These are phyloP conservation scores for Drosophila phalerata DNA, from an alignment of 2,888 invertebrate species.

Conservation along the genomic window DNA sequence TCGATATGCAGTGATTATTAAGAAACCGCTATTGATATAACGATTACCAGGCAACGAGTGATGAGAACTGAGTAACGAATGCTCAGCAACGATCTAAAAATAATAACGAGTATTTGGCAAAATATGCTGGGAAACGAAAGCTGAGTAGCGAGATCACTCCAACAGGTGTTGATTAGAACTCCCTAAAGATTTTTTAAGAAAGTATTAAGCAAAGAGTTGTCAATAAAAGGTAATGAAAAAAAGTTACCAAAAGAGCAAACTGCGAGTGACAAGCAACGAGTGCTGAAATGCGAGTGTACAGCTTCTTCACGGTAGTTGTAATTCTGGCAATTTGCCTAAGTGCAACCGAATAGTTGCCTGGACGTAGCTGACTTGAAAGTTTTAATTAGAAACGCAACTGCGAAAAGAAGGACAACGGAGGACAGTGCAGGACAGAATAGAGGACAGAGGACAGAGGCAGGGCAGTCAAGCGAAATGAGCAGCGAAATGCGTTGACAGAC, in stretches of 20 bases:
- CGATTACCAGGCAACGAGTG: too few species aligned
- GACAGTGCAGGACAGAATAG: not conserved
- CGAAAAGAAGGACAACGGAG: slow-evolving; percentile 45
- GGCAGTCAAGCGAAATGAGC: slow-evolving; percentile 77
- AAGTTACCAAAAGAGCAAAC: not conserved
- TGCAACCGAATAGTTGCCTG: slow-evolving; percentile 58
- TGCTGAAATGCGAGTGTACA: slow-evolving; percentile 1
- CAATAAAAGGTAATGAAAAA: not conserved
- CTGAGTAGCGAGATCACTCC: not conserved
- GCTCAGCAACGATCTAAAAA: not conserved
- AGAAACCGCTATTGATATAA: not conserved
- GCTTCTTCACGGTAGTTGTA: slow-evolving; percentile 35
- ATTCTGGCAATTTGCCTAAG: slow-evolving; percentile 77
- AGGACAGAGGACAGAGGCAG: slow-evolving; percentile 13
- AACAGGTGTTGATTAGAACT: not conserved
- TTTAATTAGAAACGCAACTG: slow-evolving; percentile 79
- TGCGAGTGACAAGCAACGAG: slow-evolving; percentile 1
- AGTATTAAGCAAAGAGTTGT: not conserved
- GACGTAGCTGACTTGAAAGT: slow-evolving; percentile 60
- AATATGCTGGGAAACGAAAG: too few species aligned
- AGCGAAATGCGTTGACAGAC: slow-evolving; percentile 77
- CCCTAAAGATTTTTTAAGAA: not conserved
- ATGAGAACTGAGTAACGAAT: not conserved
- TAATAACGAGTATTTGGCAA: too few species aligned
- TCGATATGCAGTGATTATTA: too few species aligned